Conservation (phyloP, 2,797 vertebrate genomes). For the Ambastaia sidthimunki region DNA sequence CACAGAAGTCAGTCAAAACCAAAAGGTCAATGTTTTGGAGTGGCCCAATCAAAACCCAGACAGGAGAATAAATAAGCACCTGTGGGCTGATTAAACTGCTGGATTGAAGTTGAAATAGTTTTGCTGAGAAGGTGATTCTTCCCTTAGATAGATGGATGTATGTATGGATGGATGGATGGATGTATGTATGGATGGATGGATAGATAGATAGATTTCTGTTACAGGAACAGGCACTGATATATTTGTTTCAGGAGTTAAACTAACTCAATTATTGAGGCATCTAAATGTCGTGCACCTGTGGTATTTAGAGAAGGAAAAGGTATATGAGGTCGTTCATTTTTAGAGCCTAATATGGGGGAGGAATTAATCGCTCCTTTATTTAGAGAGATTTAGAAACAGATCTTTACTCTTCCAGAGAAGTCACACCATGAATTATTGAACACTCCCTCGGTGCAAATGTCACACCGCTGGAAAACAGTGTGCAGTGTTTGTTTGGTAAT, state of each 20-base stretch:
- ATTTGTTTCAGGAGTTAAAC: constrained; percentile 67
- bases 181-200: not conserved
- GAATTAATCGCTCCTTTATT: constrained; percentile 78
- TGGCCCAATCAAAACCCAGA: constrained; percentile 9
- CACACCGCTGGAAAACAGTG: constrained; percentile 78
- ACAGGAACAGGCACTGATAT: constrained; percentile 54
- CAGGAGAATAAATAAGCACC: not conserved
- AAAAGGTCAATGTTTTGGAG: constrained; percentile 10
- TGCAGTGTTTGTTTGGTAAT: constrained; percentile 74
- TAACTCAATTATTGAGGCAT: constrained; percentile 69
- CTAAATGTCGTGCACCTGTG: constrained; percentile 66
- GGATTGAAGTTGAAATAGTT: not conserved
- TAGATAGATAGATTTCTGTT: not conserved
- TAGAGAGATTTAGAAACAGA: constrained; percentile 73
- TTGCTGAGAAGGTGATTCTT: not conserved
- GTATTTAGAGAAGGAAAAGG: constrained; percentile 68
- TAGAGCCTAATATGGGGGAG: constrained; percentile 69
- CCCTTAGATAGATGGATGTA: too few species aligned
- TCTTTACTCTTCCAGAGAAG: constrained; percentile 62
- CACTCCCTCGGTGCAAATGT: constrained; percentile 80
- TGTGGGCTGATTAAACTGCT: constrained; percentile 17
- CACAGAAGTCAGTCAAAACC: constrained; percentile 1
- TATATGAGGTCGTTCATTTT: constrained; percentile 73
- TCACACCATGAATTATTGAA: constrained; percentile 80
- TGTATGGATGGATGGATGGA: not conserved